Base-by-base conservation (phyloP, 2,797 vertebrate species). In the Ceryle rudis region DNA sequence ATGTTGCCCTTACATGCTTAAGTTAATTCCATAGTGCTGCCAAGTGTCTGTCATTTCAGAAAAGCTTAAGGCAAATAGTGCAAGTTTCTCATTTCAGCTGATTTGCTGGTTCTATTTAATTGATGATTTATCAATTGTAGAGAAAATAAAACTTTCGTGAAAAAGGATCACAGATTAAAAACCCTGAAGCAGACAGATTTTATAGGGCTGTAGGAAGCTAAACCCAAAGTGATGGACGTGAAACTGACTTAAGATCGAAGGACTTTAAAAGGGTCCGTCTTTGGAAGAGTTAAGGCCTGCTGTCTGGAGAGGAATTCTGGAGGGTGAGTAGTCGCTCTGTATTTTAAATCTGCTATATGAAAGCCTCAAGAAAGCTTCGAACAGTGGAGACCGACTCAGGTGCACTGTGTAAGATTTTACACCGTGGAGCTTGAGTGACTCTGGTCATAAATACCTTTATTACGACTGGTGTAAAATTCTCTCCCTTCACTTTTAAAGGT, bases 31-130 rank as follows among this genome's bases (percentile, higher is more conserved):
- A 2, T 21, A 77, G 46, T 12, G 39, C 51, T 81, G 70, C 41
- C 55, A 81, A 65, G 47, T 62, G 22, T 64, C 65, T 69, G 55
- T 70, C 70, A 47, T 37, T 81, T 81, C 60, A 64, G 70, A 81
- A 90, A 69, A 81, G 46, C 41, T 90, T 81, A 84, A 81, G 61
- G 82, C 46, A 69, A 52, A 65, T 65, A 73, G 61, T 81, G 29
- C 25, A 81, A 60, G 51, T 66, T 92, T 70, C 82, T 70, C 26
- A 61, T 81, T 77, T 41, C 55, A 71, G 39, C 18, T 80, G 51
- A 84, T 84, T 83, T 71, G 29, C 39, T 60, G 46, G 11, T 60
- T 81, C 31, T 37, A 18, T 51, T 84, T 88, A 77, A 84, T 39
- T 44, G 64, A 87, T 20, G 23, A 81, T 62, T 62, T 81, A 88